phyloP scores from a whole-genome alignment of 2,113 vertebrate genomes.

The Mionectes macconnelli region DNA sequence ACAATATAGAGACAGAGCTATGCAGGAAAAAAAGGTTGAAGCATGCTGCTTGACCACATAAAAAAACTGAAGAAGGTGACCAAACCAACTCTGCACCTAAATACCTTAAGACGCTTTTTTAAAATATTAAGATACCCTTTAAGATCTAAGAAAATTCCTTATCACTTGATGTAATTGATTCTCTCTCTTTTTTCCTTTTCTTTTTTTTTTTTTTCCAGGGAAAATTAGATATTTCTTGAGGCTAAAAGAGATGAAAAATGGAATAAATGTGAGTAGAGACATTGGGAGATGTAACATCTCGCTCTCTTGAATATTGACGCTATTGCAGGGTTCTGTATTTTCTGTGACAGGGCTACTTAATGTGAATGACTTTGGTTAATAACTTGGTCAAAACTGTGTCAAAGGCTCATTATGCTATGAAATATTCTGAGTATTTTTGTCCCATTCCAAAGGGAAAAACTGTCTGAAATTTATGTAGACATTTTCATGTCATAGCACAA shows the following conservation, averaged over 20 bases:
- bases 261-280: neutral
- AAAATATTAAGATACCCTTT: neutral
- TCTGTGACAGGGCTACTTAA: neutral
- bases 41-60: neutral
- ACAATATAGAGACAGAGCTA: neutral
- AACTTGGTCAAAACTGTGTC: neutral
- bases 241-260: neutral
- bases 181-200: neutral
- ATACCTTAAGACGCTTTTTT: neutral
- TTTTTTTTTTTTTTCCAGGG: neutral
- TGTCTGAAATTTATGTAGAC: neutral
- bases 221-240: neutral
- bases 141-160: neutral
- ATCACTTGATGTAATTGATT: neutral
- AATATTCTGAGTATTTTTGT: neutral
- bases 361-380: neutral
- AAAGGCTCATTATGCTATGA: neutral
- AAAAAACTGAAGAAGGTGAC: neutral
- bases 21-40: neutral
- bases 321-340: neutral
- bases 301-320: neutral
- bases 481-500: neutral
- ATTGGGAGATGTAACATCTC: neutral
- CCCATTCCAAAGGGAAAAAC: neutral
- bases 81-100: neutral